Conservation (phyloP, 2,797 vertebrate genomes). For the Xenentodon cancila region DNA sequence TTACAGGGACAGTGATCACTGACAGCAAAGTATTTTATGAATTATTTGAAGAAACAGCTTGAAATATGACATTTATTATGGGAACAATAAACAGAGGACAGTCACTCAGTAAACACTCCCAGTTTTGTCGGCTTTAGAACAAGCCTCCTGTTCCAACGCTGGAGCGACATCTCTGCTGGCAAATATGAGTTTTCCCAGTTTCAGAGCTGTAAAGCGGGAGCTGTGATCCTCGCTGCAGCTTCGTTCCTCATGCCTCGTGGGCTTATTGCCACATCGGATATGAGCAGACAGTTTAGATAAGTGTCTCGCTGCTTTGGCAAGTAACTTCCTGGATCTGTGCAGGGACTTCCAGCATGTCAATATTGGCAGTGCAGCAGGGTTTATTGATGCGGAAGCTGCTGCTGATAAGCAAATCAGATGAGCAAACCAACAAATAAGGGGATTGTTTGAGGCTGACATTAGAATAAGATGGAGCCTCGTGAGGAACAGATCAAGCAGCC, state of each 20-base stretch:
- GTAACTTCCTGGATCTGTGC: constrained; percentile 56
- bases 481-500: constrained; percentile 29
- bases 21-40: constrained; percentile 14
- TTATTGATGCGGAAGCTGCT: constrained; percentile 63
- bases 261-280: constrained; percentile 60
- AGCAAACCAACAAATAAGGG: constrained; percentile 55
- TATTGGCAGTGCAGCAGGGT: constrained; percentile 68
- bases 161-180: constrained; percentile 34
- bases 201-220: constrained; percentile 35
- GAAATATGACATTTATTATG: constrained; percentile 30
- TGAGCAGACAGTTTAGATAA: constrained; percentile 74
- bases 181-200: constrained; percentile 24
- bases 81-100: constrained; percentile 42
- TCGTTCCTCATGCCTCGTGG: constrained; percentile 31
- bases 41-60: constrained; percentile 43
- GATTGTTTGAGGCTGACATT: constrained; percentile 60
- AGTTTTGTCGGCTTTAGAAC: constrained; percentile 35
- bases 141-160: constrained; percentile 21
- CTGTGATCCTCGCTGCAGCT: constrained; percentile 20
- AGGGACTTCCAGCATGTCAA: constrained; percentile 69
- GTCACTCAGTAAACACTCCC: constrained; percentile 43
- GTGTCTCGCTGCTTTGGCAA: constrained; percentile 69
- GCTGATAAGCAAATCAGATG: constrained; percentile 63
- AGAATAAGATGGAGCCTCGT: constrained; percentile 42
- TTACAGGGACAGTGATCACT: constrained; percentile 10